Conservation (phyloP, 1,140 invertebrate genomes). For the Drosophila pruinosa region DNA sequence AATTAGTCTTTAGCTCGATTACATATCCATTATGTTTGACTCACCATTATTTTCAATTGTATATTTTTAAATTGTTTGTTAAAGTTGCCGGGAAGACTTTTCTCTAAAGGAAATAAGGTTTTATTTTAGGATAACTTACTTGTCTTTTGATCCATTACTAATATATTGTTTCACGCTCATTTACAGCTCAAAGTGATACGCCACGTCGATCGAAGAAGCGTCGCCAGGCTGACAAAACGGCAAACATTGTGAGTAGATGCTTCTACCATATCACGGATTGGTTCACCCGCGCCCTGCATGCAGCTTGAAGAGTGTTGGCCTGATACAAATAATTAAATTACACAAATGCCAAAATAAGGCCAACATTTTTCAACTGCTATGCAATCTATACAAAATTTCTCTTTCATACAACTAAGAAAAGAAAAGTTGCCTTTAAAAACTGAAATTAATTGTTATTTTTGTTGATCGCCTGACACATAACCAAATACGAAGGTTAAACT, state of each 20-base stretch:
- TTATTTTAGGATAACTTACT: not conserved
- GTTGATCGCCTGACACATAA: constrained; percentile 34
- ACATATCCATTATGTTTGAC: too few relatives aligned
- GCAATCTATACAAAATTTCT: not conserved
- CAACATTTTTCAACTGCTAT: constrained; percentile 35
- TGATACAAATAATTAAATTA: too few relatives aligned
- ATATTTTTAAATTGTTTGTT: too few relatives aligned
- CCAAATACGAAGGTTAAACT: constrained; percentile 64
- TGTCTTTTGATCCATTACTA: too few relatives aligned
- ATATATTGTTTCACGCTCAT: too few relatives aligned
- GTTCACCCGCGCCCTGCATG: constrained; percentile 28
- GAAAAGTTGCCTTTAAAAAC: not conserved
- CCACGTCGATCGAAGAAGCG: constrained; percentile 81
- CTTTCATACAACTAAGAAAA: constrained; percentile 4
- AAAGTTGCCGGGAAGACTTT: too few relatives aligned
- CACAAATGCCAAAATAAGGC: not conserved
- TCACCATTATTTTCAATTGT: too few relatives aligned
- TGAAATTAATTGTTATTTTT: constrained; percentile 38
- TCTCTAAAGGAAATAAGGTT: too few relatives aligned
- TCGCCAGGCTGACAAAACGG: constrained; percentile 75
- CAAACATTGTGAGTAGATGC: constrained; percentile 82
- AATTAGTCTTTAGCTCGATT: too few relatives aligned
- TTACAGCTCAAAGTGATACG: constrained; percentile 72
- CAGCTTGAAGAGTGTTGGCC: constrained; percentile 58
- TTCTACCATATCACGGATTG: constrained; percentile 47